Evolutionary conservation across 2,797 vertebrate genomes (phyloP), one percentile per base, ranked within the genome.

Genomic region (Petrocephalus schoutedeni): DNA sequence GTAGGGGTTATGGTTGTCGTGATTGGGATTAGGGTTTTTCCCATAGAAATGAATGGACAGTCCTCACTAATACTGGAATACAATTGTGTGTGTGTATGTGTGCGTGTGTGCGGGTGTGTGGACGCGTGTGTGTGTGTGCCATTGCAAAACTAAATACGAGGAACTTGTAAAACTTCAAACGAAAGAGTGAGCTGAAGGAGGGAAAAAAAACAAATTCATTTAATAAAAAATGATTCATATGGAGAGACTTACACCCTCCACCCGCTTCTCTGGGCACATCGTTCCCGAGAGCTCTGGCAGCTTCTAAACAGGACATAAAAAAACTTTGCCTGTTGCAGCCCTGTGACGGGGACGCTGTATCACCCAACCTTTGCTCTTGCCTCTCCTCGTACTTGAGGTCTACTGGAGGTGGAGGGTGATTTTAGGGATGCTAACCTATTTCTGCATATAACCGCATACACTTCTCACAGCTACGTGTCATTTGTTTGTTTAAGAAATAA

Each of bases 381-480:
- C 80, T 87, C 67, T 36, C 53, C 16, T 36, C 5, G 1, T 32
- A 82, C 16, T 32, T 9, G 82, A 74, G 59, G 49, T 23, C 28
- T 51, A 0, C 87, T 3, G 82, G 49, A 71, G 82, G 49, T 41
- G 59, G 2, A 8, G 16, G 41, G 28, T 16, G 2, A 56, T 54
- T 85, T 88, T 71, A 56, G 53, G 4, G 7, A 36, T 64, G 88
- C 56, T 86, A 41, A 86, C 77, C n/a, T 84, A 89, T 88, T 90
- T 92, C 90, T 91, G 91, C 91, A 21, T 90, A 88, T 91, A 90
- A 54, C 19, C 3, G 14, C 49, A 83, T 36, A 88, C 89, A 86
- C 89, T 93, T 94, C 92, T 89, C 91, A 92, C 91, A 93, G 92
- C 93, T 92, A 92, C 94, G 92, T 93, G 64, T 90, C 91, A 89